Conservation (phyloP, 2,113 vertebrate species). For the Suncus etruscus region DNA sequence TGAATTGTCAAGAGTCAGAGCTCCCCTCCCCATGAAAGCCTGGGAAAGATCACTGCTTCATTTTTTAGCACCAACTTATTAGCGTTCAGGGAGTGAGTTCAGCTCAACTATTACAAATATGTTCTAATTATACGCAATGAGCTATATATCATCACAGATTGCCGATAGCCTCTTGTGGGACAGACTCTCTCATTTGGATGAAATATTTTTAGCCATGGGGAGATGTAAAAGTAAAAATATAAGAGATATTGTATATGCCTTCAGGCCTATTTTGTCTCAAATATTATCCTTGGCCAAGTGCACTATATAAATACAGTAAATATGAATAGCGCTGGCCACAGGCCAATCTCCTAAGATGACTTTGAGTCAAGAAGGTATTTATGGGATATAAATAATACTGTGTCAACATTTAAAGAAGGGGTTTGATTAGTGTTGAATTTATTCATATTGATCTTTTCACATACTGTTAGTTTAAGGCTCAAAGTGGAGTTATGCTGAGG, state of each 20-base stretch:
- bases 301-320: constrained; percentile 93
- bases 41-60: constrained; percentile 88
- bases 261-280: constrained; percentile 92
- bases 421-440: constrained; percentile 90
- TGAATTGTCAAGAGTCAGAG: constrained; percentile 81
- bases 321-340: constrained; percentile 92
- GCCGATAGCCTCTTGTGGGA: constrained; percentile 86
- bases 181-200: constrained; percentile 88
- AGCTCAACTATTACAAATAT: constrained; percentile 91
- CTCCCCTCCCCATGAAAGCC: constrained; percentile 83
- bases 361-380: constrained; percentile 94
- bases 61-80: constrained; percentile 84
- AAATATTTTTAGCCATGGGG: constrained; percentile 91
- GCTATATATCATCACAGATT: constrained; percentile 88
- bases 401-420: constrained; percentile 91
- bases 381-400: constrained; percentile 94
- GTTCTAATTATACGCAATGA: constrained; percentile 88
- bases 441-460: constrained; percentile 91
- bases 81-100: constrained; percentile 84
- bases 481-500: constrained; percentile 86
- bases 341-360: constrained; percentile 90
- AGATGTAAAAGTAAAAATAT: constrained; percentile 90
- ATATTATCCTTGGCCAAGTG: constrained; percentile 95
- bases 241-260: constrained; percentile 91
- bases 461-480: constrained; percentile 89